phyloP scores from a whole-genome alignment of 2,113 vertebrate genomes.

The Phyllopteryx taeniolatus region DNA sequence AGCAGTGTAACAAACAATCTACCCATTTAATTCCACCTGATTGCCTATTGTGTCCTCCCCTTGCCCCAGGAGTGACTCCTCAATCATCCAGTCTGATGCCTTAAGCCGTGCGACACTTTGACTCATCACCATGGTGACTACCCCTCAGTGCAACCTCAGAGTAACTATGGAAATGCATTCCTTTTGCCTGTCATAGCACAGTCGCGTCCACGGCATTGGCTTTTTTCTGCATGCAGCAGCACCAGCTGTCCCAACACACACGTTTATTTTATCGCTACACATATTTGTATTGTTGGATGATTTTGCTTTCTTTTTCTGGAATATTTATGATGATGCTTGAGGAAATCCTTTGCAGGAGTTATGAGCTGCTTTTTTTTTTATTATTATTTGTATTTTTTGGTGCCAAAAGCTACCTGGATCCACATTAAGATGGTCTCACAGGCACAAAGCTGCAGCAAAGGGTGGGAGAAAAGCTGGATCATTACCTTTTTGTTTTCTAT shows the following conservation, averaged over 20 bases:
- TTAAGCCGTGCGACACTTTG: slow-evolving; percentile 57
- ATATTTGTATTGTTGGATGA: slow-evolving; percentile 8
- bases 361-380: slow-evolving; percentile 13
- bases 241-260: neutral
- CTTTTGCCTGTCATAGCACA: slow-evolving; percentile 23
- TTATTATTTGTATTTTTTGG: slow-evolving; percentile 15
- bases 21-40: neutral
- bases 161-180: slow-evolving; percentile 45
- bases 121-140: slow-evolving; percentile 49
- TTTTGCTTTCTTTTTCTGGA: slow-evolving; percentile 7
- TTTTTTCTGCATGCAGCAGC: slow-evolving; percentile 34
- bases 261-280: slow-evolving; percentile 9
- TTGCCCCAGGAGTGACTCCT: slow-evolving; percentile 46
- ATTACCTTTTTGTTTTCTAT: slow-evolving; percentile 12
- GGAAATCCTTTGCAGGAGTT: slow-evolving; percentile 9
- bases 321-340: slow-evolving; percentile 16
- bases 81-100: slow-evolving; percentile 63
- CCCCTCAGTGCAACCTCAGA: slow-evolving; percentile 37
- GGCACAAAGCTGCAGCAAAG: slow-evolving; percentile 27
- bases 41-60: slow-evolving; percentile 1
- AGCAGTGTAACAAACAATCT: neutral
- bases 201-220: slow-evolving; percentile 10
- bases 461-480: slow-evolving; percentile 16
- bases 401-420: slow-evolving; percentile 36
- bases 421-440: slow-evolving; percentile 9